Evolutionary conservation across 2,888 invertebrate species (phyloP), one percentile per base, ranked within the genome.

Genomic region (Yponomeuta cagnagella): DNA sequence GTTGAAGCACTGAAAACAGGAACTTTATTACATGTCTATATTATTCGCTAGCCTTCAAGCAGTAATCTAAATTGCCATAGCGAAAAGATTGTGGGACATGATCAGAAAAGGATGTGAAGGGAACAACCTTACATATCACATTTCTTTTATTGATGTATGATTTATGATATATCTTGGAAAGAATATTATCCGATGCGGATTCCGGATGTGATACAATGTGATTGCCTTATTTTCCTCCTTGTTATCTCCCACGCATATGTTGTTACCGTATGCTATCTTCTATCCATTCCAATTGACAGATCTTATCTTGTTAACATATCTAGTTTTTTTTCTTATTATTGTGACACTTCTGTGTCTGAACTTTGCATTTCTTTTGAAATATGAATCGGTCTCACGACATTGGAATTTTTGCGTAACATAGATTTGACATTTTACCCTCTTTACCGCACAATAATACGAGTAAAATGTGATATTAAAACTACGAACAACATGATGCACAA

Each of bases 201-300:
- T 75, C 78, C 79, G 82, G 80, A 84, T 83, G 81, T 82, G 81
- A 81, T 84, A 84, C 84, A 83, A 84, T 82, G 78, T 86, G 84
- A 87, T 87, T 85, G 83, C 78, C 82, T 83, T 83, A 83, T 85
- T 80, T 82, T 79, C 79, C 78, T 80, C 78, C 80, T 82, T 80
- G 80, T 79, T 80, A 77, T 83, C 81, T 84, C 82, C 83, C n/a
- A 33, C n/a, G 48, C 69, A 84, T 85, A 82, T 81, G 81, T 81
- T 85, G 84, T 87, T 85, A 85, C 81, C 80, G 77, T 80, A 79
- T 82, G 81, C 80, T 82, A 80, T 80, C 82, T 80, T 77, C 23
- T 80, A 79, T 82, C 81, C 81, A 82, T 80, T 80, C 82, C 79
- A 78, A 80, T 81, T 70, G 70, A 70, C 70, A 70, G 70, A n/a